These are phyloP conservation scores for Oikopleura vanhoeffeni DNA, from an alignment of 23 tunicate species.

Conservation along the genomic window DNA sequence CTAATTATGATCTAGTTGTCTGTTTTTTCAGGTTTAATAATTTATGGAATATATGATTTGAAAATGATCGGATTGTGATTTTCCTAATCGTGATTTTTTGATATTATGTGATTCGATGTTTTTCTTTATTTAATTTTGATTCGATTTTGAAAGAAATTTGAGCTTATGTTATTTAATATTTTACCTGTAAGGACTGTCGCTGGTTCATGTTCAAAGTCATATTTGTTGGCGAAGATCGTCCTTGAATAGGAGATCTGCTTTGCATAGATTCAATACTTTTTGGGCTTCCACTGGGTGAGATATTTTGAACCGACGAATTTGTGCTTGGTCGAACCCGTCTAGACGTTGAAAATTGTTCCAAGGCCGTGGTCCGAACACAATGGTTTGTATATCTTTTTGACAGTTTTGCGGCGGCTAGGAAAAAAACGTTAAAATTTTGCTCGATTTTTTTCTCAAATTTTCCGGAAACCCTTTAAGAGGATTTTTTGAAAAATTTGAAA, in stretches of 20 bases:
- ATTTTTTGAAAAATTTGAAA: not conserved
- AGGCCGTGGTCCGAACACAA: constrained; percentile 76
- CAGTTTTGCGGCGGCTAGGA: constrained; percentile 45
- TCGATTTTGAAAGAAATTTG: too few species aligned
- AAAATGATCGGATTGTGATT: too few species aligned
- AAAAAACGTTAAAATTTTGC: too few species aligned
- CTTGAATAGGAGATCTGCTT: not conserved
- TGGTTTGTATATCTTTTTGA: constrained; percentile 84
- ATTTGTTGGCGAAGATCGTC: not conserved
- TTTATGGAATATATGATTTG: too few species aligned
- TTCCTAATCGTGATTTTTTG: too few species aligned
- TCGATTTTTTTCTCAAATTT: too few species aligned
- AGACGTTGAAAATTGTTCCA: constrained; percentile 42
- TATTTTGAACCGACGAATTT: too few species aligned
- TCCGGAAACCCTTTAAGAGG: not conserved
- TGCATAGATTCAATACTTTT: not conserved
- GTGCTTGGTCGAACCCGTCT: constrained; percentile 13
- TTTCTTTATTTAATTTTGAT: too few species aligned
- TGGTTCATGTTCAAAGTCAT: not conserved
- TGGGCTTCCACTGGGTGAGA: not conserved
- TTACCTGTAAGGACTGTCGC: not conserved
- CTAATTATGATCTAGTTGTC: too few species aligned
- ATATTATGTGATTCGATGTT: too few species aligned
- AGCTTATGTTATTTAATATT: not conserved
- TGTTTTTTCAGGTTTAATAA: too few species aligned